Percentiles rank a stretch among this genome's conserved stretches.
Evolutionary conservation across 1,140 invertebrate species (phyloP).

Genomic region (Brachionus rotundiformis): DNA sequence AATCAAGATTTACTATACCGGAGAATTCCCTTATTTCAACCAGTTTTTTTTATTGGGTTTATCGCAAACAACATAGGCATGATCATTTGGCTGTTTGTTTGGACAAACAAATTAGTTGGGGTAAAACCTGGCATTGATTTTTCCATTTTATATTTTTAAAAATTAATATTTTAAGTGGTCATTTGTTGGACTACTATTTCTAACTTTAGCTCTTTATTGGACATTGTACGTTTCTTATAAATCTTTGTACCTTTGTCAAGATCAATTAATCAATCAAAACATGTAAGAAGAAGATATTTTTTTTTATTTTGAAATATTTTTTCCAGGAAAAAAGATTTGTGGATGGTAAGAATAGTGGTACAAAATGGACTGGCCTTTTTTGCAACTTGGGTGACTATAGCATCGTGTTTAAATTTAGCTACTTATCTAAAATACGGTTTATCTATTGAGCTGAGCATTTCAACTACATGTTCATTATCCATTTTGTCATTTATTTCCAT

Average conservation of each 20-base stretch:
- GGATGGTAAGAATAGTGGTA: conserved; percentile 57
- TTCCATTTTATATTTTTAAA: conserved; percentile 42
- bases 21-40: conserved; percentile 54
- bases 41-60: conserved; percentile 55
- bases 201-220: not conserved
- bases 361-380: conserved; percentile 61
- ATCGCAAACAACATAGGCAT: conserved; percentile 55
- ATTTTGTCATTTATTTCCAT: conserved; percentile 52
- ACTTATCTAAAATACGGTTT: conserved; percentile 55
- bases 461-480: conserved; percentile 55
- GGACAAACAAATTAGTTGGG: conserved; percentile 56
- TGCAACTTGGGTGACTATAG: conserved; percentile 59
- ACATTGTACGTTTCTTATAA: not conserved
- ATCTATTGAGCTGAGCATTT: conserved; percentile 49
- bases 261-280: not conserved
- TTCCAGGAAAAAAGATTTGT: conserved; percentile 54
- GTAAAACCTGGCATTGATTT: not conserved
- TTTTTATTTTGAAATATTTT: not conserved
- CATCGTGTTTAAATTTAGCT: conserved; percentile 58
- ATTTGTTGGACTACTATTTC: conserved; percentile 5
- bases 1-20: conserved; percentile 53
- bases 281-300: not conserved
- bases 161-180: conserved; percentile 52
- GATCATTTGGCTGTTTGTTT: conserved; percentile 59
- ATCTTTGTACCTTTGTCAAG: not conserved